Percentiles rank a stretch among this genome's conserved stretches.
Evolutionary conservation across 1,140 invertebrate species (phyloP).

Genomic region (Babylonia areolata): DNA sequence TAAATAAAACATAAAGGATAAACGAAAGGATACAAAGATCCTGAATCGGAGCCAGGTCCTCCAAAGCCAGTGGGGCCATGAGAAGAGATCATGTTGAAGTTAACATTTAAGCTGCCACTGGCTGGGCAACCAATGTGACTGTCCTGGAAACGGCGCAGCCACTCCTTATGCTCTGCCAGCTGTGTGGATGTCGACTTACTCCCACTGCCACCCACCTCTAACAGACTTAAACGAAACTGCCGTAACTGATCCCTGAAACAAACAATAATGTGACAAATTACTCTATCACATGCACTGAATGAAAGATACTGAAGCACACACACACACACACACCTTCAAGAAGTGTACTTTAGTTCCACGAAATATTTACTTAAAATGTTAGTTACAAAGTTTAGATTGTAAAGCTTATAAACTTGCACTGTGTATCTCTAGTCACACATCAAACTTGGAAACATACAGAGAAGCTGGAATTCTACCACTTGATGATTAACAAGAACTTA

Average conservation of each 20-base stretch:
- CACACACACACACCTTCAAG: too few species aligned
- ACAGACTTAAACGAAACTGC: conserved; percentile 55
- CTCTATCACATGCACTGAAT: too few species aligned
- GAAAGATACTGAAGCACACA: too few species aligned
- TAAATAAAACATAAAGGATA: background rate
- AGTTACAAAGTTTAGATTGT: too few species aligned
- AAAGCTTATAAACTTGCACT: too few species aligned
- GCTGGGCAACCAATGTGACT: conserved; percentile 44
- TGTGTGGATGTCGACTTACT: conserved; percentile 54
- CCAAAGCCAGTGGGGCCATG: background rate
- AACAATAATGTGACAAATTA: background rate
- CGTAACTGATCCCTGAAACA: conserved; percentile 60
- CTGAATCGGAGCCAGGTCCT: conserved; percentile 54
- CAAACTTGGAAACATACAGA: too few species aligned
- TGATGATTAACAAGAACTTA: too few species aligned
- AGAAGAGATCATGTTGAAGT: conserved; percentile 6
- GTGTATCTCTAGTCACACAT: too few species aligned
- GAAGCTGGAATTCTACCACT: too few species aligned
- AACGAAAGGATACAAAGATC: conserved; percentile 68
- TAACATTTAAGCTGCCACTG: conserved; percentile 47
- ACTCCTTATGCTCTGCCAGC: conserved; percentile 67
- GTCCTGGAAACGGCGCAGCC: conserved; percentile 66
- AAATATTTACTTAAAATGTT: too few species aligned
- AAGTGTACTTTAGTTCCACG: too few species aligned
- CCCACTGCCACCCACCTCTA: conserved; percentile 41